phyloP scores from a whole-genome alignment of 2,797 vertebrate species.

The Dendrocincla tyrannina region DNA sequence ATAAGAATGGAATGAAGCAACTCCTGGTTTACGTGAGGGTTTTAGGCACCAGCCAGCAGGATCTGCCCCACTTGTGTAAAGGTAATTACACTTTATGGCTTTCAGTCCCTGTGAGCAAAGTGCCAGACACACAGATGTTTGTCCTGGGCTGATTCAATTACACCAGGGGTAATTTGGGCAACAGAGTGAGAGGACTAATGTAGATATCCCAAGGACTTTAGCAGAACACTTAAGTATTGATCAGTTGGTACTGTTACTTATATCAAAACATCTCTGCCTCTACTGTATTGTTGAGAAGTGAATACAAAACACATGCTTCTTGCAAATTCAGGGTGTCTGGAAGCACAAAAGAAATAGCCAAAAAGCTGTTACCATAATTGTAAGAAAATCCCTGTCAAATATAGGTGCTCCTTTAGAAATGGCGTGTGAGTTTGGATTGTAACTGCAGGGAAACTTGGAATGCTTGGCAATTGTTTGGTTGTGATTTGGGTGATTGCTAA shows the following conservation, averaged over 20 bases:
- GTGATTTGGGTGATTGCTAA: not conserved
- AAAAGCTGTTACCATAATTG: accelerated
- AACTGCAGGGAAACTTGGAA: not conserved
- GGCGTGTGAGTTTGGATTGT: not conserved
- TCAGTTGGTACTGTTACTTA: not conserved
- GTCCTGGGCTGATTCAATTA: not conserved
- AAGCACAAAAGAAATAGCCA: not conserved
- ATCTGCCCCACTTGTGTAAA: not conserved
- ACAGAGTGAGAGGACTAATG: not conserved
- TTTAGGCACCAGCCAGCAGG: not conserved
- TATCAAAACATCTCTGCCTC: not conserved
- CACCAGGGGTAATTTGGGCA: not conserved
- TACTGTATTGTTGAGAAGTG: not conserved
- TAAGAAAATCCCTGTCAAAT: not conserved
- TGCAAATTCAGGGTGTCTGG: not conserved
- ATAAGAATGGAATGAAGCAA: not conserved
- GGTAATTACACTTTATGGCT: not conserved
- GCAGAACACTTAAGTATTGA: not conserved
- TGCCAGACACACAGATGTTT: not conserved
- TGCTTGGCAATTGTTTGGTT: not conserved
- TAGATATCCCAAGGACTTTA: not conserved
- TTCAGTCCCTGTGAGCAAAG: not conserved
- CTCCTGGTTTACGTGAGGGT: not conserved
- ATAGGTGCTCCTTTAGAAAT: not conserved
- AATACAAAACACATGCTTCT: accelerated